These are phyloP conservation scores for Eupristina koningsbergeri DNA, from an alignment of 1,140 invertebrate species.

Conservation along the genomic window DNA sequence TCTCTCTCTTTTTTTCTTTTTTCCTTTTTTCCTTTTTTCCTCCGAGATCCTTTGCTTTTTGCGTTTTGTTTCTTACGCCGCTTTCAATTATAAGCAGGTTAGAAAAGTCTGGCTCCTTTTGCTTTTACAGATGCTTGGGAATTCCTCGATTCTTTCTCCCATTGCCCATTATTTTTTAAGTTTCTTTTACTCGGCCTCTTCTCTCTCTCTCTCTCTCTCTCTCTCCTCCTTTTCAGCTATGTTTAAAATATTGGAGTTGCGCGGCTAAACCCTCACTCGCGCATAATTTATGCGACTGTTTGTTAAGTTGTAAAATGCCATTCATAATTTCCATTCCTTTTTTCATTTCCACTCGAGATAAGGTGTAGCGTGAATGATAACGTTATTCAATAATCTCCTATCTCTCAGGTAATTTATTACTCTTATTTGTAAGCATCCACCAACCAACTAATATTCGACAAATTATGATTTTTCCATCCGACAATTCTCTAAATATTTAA, in stretches of 20 bases:
- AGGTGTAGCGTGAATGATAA: constrained; percentile 15
- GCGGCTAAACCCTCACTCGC: not conserved
- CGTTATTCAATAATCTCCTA: constrained; percentile 7
- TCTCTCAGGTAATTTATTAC: not conserved
- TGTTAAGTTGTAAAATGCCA: constrained; percentile 46
- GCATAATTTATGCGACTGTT: constrained; percentile 43
- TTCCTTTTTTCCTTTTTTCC: too few relatives aligned
- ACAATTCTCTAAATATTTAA: not conserved
- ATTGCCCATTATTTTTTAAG: not conserved
- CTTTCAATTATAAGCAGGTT: constrained; percentile 49
- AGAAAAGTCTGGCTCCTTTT: constrained; percentile 32
- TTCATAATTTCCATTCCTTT: constrained; percentile 5
- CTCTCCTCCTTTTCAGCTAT: constrained; percentile 3
- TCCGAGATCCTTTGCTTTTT: too few relatives aligned
- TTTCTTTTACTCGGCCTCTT: not conserved
- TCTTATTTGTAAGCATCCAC: not conserved
- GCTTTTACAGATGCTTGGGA: constrained; percentile 24
- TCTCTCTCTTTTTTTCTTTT: not conserved
- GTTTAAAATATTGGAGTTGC: constrained; percentile 22
- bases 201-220: not conserved
- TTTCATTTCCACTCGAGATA: not conserved
- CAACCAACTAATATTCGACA: not conserved
- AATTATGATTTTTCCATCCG: not conserved
- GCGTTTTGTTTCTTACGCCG: constrained; percentile 21
- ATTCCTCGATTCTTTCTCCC: constrained; percentile 31